These are phyloP conservation scores for Drosophila cracens DNA, from an alignment of 2,888 invertebrate species.

Conservation along the genomic window DNA sequence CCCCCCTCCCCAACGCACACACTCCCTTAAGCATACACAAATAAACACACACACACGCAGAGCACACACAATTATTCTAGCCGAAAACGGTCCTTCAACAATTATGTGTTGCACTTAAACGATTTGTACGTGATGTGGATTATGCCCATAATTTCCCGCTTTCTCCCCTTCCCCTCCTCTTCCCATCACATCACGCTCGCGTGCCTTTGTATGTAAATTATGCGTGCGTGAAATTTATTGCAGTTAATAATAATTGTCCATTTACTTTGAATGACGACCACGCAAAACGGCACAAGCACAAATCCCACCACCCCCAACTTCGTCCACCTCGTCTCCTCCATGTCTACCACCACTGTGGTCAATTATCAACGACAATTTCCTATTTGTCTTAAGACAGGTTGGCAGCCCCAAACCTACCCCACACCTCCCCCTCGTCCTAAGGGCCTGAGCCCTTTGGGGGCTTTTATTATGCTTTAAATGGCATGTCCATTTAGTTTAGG, in stretches of 20 bases:
- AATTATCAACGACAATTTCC: conserved; percentile 76
- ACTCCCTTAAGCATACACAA: conserved; percentile 2
- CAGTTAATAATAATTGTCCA: conserved; percentile 82
- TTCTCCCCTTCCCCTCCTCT: background rate
- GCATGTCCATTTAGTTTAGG: conserved; percentile 59
- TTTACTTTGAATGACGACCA: conserved; percentile 69
- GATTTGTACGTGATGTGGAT: conserved; percentile 74
- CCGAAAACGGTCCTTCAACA: conserved; percentile 64
- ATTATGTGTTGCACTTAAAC: conserved; percentile 80
- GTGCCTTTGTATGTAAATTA: conserved; percentile 74
- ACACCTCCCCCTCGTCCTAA: background rate
- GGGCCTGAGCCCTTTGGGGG: conserved; percentile 46
- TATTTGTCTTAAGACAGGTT: conserved; percentile 71
- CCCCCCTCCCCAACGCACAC: conserved; percentile 2
- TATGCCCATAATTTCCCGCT: conserved; percentile 16
- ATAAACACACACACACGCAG: background rate
- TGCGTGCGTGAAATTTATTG: conserved; percentile 81
- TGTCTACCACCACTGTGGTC: conserved; percentile 50
- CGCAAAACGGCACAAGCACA: conserved; percentile 22
- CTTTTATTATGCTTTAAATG: conserved; percentile 70
- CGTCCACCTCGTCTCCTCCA: conserved; percentile 24
- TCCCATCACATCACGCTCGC: conserved; percentile 48
- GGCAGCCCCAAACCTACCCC: conserved; percentile 15
- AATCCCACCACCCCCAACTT: conserved; percentile 8
- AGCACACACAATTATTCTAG: conserved; percentile 44